phyloP scores from a whole-genome alignment of 2,888 invertebrate species.

The Caenorhabditis drosophilae region DNA sequence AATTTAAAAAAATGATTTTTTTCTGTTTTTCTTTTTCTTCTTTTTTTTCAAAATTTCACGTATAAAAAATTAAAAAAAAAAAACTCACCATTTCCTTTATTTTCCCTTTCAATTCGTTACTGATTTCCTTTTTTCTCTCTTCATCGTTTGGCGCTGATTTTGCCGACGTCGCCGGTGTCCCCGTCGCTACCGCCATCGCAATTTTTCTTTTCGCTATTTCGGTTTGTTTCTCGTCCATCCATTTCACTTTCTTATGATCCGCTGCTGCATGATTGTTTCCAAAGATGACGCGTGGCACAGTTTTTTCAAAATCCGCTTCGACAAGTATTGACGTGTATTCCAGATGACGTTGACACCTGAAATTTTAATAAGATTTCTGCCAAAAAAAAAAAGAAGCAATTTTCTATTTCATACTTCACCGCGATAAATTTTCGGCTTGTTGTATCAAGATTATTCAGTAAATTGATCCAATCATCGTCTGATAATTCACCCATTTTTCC shows the following conservation, averaged over 20 bases:
- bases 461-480: too few relatives aligned
- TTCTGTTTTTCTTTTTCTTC: not conserved
- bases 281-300: not conserved
- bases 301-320: not conserved
- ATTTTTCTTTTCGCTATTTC: not conserved
- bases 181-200: not conserved
- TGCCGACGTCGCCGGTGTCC: constrained; percentile 1
- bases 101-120: constrained; percentile 14
- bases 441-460: too few relatives aligned
- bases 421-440: too few relatives aligned
- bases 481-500: too few relatives aligned
- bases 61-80: not conserved
- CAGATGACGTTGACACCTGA: not conserved
- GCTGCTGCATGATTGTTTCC: not conserved
- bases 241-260: not conserved
- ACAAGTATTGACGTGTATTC: not conserved
- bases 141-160: not conserved
- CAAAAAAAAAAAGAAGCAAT: too few relatives aligned
- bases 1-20: not conserved
- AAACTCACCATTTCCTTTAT: constrained; percentile 23
- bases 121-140: constrained; percentile 11
- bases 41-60: not conserved
- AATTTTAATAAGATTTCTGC: not conserved
- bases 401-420: too few relatives aligned
- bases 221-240: not conserved